phyloP scores from a whole-genome alignment of 2,797 vertebrate genomes.

The Coendou prehensilis region DNA sequence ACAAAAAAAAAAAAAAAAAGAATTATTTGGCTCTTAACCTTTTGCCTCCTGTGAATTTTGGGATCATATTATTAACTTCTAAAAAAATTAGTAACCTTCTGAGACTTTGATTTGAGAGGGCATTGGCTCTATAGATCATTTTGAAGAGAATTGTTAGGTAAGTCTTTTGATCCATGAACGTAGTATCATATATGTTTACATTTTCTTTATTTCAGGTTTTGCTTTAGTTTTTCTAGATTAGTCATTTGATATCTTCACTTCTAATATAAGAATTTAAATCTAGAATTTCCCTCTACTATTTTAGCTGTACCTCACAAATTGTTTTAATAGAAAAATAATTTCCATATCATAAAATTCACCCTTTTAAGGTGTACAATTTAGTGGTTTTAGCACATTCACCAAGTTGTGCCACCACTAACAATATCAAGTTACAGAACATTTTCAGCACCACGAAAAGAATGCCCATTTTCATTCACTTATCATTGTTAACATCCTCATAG shows the following conservation, averaged over 20 bases:
- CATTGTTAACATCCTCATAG: neutral
- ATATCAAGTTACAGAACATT: neutral
- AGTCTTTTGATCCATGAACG: neutral
- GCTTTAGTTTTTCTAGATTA: neutral
- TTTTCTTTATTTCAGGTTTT: neutral
- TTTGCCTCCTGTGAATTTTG: constrained; percentile 27
- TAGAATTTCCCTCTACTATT: neutral
- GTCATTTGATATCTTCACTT: neutral
- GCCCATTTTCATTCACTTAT: neutral
- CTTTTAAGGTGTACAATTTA: neutral
- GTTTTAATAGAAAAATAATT: neutral
- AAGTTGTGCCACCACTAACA: neutral
- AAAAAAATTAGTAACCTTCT: neutral
- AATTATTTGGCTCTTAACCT: neutral
- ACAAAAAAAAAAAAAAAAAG: too few species aligned
- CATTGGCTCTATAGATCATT: neutral
- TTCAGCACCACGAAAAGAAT: neutral
- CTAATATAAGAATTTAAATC: neutral
- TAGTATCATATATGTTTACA: neutral
- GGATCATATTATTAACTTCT: constrained; percentile 1
- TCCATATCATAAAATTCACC: neutral
- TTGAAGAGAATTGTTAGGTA: neutral
- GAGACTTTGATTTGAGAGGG: neutral
- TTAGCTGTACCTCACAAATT: neutral
- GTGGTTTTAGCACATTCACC: neutral